Conservation (phyloP, 2,113 vertebrate genomes). For the Heterotis niloticus region DNA sequence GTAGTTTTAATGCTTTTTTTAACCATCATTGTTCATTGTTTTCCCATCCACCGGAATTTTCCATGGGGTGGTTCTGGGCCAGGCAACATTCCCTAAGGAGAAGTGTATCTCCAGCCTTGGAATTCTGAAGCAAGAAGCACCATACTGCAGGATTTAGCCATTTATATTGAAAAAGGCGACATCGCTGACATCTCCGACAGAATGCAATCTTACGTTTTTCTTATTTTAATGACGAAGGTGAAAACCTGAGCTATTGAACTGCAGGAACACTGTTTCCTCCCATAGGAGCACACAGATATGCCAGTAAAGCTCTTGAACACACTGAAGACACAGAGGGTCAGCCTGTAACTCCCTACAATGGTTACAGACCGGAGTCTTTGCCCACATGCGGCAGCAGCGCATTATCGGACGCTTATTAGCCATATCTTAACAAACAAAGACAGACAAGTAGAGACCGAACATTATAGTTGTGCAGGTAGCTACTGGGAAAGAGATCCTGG, state of each 20-base stretch:
- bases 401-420: too few species aligned
- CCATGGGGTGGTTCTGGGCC: neutral
- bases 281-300: neutral
- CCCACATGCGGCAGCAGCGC: too few species aligned
- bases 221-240: neutral
- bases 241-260: neutral
- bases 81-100: neutral
- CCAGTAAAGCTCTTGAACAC: too few species aligned
- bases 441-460: too few species aligned
- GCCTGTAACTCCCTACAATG: too few species aligned
- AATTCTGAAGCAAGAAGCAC: neutral
- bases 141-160: neutral
- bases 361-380: too few species aligned
- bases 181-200: neutral
- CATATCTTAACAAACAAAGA: too few species aligned
- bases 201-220: neutral
- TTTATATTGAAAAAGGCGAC: neutral
- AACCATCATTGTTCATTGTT: neutral
- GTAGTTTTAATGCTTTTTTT: too few species aligned
- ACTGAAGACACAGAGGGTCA: too few species aligned
- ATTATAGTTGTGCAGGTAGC: too few species aligned
- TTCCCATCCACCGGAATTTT: neutral
- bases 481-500: too few species aligned
- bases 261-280: too few species aligned
- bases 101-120: neutral